A percentile compares a stretch with the other conserved stretches of the same genome.
Evolutionary conservation across 2,113 vertebrate genomes (phyloP).

Genomic region (Calidris pygmaea): DNA sequence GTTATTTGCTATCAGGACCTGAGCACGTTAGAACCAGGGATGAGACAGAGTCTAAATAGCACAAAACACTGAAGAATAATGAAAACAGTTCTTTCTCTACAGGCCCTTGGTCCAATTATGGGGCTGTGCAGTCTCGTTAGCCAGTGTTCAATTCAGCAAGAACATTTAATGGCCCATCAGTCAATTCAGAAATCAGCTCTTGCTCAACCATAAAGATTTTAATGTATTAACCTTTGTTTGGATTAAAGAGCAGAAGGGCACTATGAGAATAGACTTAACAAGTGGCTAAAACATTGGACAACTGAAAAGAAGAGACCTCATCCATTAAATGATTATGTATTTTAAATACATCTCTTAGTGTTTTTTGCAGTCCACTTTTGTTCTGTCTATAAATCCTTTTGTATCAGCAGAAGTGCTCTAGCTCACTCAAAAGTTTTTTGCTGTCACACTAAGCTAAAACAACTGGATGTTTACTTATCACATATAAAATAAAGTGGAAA

Average conservation of each 20-base stretch:
- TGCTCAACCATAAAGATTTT: not conserved
- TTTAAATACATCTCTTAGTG: not conserved
- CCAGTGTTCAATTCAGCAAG: not conserved
- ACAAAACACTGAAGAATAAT: not conserved
- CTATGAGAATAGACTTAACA: not conserved
- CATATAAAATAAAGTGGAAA: not conserved
- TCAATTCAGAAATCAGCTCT: not conserved
- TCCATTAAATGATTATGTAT: not conserved
- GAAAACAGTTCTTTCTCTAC: not conserved
- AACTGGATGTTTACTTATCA: not conserved
- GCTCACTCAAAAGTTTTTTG: not conserved
- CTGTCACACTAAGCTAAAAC: not conserved
- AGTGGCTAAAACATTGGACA: not conserved
- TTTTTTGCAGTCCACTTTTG: not conserved
- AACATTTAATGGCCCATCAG: not conserved
- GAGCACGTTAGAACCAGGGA: not conserved
- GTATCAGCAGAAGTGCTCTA: not conserved
- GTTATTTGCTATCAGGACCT: constrained; percentile 99
- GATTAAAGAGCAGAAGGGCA: not conserved
- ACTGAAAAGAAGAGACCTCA: not conserved
- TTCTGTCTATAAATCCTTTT: not conserved
- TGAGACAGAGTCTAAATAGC: not conserved
- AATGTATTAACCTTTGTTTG: not conserved
- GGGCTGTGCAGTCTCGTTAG: not conserved
- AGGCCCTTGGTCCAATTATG: not conserved